These are phyloP conservation scores for Pandemis corylana DNA, from an alignment of 2,888 invertebrate genomes.

Conservation along the genomic window DNA sequence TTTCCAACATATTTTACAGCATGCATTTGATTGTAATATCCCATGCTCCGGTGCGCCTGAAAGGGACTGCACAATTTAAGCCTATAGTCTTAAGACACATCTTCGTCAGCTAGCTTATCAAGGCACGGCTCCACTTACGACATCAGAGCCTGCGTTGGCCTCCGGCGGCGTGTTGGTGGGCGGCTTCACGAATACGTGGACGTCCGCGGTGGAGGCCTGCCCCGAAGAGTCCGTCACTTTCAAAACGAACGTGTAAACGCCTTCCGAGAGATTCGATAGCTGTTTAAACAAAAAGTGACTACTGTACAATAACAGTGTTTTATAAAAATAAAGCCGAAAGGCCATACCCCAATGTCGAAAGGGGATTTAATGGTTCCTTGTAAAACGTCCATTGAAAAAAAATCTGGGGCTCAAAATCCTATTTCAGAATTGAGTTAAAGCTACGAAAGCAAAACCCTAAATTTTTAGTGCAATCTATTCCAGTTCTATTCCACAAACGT, in stretches of 20 bases:
- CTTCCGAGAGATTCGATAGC: slow-evolving; percentile 95
- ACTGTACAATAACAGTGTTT: neutral
- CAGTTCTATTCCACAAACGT: too few species aligned
- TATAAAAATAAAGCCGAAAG: too few species aligned
- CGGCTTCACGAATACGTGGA: slow-evolving; percentile 96
- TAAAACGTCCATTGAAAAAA: too few species aligned
- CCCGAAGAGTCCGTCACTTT: slow-evolving; percentile 97
- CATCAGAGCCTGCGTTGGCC: slow-evolving; percentile 87
- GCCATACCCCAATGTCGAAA: too few species aligned
- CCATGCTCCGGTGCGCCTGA: neutral
- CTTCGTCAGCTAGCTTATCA: neutral
- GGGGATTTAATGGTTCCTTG: too few species aligned
- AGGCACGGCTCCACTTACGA: slow-evolving; percentile 56
- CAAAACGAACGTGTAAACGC: slow-evolving; percentile 96
- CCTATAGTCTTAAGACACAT: neutral
- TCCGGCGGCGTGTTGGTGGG: slow-evolving; percentile 93
- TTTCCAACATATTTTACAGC: neutral
- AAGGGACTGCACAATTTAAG: neutral
- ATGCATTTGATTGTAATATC: neutral
- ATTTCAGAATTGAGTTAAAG: too few species aligned
- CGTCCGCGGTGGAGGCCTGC: slow-evolving; percentile 94
- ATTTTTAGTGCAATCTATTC: too few species aligned
- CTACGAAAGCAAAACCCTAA: too few species aligned
- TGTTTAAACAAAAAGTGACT: slow-evolving; percentile 53
- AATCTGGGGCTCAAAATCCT: too few species aligned